A percentile compares a stretch with the other conserved stretches of the same genome.
These are phyloP conservation scores for Phyllostomus discolor DNA, from an alignment of 2,113 vertebrate genomes.

Conservation along the genomic window DNA sequence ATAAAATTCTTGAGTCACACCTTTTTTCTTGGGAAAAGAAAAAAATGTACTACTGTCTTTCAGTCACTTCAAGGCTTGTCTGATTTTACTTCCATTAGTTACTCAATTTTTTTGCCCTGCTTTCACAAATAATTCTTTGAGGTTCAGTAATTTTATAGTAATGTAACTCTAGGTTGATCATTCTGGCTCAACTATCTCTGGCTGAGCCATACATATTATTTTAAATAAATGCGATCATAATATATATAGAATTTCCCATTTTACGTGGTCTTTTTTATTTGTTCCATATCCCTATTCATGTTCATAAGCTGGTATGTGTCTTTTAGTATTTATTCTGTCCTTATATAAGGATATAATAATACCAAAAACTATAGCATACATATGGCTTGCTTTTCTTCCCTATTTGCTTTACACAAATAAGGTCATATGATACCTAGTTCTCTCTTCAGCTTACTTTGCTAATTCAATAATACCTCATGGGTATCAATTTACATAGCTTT, in stretches of 20 bases:
- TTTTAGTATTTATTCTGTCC: background rate
- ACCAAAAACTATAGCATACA: background rate
- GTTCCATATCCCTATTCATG: background rate
- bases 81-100: background rate
- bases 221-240: background rate
- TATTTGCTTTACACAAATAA: conserved; percentile 25
- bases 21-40: background rate
- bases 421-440: background rate
- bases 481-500: background rate
- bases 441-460: background rate
- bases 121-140: background rate
- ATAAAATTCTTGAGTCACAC: background rate
- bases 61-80: background rate
- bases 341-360: background rate
- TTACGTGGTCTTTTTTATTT: background rate
- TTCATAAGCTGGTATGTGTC: background rate
- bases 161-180: background rate
- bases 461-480: background rate
- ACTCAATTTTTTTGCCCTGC: background rate
- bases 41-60: background rate
- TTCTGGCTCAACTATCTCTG: background rate
- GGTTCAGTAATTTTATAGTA: background rate
- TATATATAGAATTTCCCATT: background rate
- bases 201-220: background rate
- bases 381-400: background rate